A percentile compares a stretch with the other conserved stretches of the same genome.
Conservation (phyloP, 92 coral and sea anemone species). For the Porites lobata region DNA sequence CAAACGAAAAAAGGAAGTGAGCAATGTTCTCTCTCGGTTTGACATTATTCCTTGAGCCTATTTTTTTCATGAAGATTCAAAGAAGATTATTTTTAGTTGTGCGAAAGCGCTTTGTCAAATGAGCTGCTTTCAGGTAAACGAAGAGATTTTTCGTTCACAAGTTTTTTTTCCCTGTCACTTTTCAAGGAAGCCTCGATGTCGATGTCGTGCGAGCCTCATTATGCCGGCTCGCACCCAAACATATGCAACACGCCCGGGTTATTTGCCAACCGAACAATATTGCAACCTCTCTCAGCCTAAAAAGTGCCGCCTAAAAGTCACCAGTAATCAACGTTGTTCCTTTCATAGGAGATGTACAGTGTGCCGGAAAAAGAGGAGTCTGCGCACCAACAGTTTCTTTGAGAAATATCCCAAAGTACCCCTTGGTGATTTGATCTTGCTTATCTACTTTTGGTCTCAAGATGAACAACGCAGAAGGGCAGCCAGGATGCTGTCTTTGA, state of each 20-base stretch:
- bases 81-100: no score
- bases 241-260: no score
- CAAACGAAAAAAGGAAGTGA: no score
- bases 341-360: constrained; percentile 55
- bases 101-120: constrained; percentile 11
- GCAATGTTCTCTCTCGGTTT: no score
- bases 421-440: constrained; percentile 28
- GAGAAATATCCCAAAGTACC: constrained; percentile 48
- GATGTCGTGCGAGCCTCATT: no score
- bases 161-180: not conserved
- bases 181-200: not conserved
- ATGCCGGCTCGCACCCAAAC: no score
- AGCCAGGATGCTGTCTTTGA: no score
- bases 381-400: constrained; percentile 69
- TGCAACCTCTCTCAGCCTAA: no score
- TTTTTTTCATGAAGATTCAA: no score
- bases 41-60: no score
- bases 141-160: not conserved
- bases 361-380: constrained; percentile 52
- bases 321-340: constrained; percentile 26
- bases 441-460: not conserved
- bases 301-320: not conserved
- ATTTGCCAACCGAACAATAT: no score
- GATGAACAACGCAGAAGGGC: no score
- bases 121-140: not conserved